A percentile compares a stretch with the other conserved stretches of the same genome.
Conservation (phyloP, 2,113 vertebrate species). For the Saccopteryx leptura region DNA sequence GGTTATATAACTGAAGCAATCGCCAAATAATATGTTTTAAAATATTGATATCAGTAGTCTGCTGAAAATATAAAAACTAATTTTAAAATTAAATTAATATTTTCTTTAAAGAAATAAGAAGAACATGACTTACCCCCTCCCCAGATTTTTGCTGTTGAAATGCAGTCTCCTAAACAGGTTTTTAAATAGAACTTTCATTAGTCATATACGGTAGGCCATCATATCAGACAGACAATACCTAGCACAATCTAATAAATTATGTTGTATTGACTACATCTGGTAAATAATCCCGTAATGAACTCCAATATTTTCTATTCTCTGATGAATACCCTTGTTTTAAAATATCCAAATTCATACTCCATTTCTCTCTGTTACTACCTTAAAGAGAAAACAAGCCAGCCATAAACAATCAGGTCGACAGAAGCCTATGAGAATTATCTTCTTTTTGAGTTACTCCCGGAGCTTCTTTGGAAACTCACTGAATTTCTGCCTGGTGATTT, state of each 20-base stretch:
- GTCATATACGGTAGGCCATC: neutral
- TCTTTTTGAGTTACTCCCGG: neutral
- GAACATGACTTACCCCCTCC: neutral
- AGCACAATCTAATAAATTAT: slow-evolving; percentile 4
- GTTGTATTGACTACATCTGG: neutral
- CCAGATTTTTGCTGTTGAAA: neutral
- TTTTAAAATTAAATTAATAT: slow-evolving; percentile 62
- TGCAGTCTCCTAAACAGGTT: neutral
- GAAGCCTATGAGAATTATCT: neutral
- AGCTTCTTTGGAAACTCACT: neutral
- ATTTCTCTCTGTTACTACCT: neutral
- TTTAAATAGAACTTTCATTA: slow-evolving; percentile 42
- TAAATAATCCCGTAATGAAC: neutral
- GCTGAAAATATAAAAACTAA: slow-evolving; percentile 21
- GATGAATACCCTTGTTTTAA: neutral
- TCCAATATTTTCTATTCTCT: slow-evolving; percentile 45
- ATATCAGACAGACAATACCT: neutral
- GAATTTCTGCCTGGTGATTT: neutral
- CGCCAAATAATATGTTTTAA: slow-evolving; percentile 26
- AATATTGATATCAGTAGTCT: slow-evolving; percentile 3
- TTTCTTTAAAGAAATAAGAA: slow-evolving; percentile 44
- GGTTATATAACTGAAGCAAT: neutral
- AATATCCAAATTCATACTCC: neutral
- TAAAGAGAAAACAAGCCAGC: slow-evolving; percentile 7
- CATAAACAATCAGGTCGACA: neutral